Base-by-base conservation (phyloP, 2,797 vertebrate genomes). In the Gallinago solitaria region DNA sequence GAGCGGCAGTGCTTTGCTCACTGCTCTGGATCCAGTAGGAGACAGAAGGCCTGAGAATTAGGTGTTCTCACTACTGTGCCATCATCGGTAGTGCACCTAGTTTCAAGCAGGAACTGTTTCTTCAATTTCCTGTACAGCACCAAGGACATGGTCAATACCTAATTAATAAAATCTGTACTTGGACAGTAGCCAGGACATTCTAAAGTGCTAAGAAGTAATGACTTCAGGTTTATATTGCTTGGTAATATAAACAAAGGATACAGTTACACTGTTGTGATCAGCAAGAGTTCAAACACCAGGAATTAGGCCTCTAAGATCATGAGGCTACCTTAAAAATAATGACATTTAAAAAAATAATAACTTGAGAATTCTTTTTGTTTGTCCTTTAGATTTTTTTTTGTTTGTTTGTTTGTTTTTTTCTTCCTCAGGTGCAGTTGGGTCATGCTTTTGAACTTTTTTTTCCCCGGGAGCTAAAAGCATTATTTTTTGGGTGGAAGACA, bases 101-200 rank as follows among this genome's bases (percentile, higher is more conserved):
- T 75, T 94, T 88, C 45, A 50, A 71, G 73, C 23, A 69, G 33
- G 48, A 88, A 90, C 65, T 1, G 10, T 83, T 92, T 92, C 60
- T 88, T 88, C 84, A 60, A 33, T 83, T 83, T 86, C 57, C 70
- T 88, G 79, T 69, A 71, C 73, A 94, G 56, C 54, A 84, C 41
- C 83, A 93, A 96, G 95, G 95, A 90, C 93, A 81, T 24, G 12
- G 87, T 74, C 87, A 76, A 61, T 50, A 69, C 24, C 78, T 89
- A 69, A 88, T 65, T 78, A 89, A 65, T 43, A 48, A 78, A 91
- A 69, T 91, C 68, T 83, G 45, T 78, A 48, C 67, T 75, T 94
- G 69, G 32, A 68, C 65, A 69, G 21, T 75, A 47, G 43, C 84
- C 82, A 81, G 73, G 59, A 28, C 6, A 57, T 91, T 89, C 65